Conservation (phyloP, 2,888 invertebrate species). For the Meandrusa payeni region DNA sequence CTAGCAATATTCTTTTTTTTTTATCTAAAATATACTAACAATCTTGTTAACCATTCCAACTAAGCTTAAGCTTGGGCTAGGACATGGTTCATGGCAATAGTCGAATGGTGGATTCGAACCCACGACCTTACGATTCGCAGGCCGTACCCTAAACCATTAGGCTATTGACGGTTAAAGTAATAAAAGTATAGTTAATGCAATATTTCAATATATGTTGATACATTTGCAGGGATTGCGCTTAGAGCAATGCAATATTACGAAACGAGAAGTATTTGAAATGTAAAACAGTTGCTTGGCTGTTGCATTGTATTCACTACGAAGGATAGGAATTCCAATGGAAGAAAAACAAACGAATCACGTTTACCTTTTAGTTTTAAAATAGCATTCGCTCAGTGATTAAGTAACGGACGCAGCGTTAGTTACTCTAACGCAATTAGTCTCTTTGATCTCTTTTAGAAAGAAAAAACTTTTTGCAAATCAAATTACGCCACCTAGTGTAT, state of each 20-base stretch:
- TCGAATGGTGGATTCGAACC: too few relatives aligned
- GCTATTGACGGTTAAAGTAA: too few relatives aligned
- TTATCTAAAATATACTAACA: too few relatives aligned
- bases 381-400: constrained; percentile 7
- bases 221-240: not conserved
- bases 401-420: constrained; percentile 12
- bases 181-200: constrained; percentile 2
- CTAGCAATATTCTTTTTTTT: too few relatives aligned
- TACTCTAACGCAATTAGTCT: constrained; percentile 17
- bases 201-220: constrained; percentile 14
- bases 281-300: constrained; percentile 15
- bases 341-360: constrained; percentile 17
- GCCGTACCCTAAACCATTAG: too few relatives aligned
- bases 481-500: not conserved
- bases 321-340: constrained; percentile 14
- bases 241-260: constrained; percentile 16
- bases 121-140: too few relatives aligned
- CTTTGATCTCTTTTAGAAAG: constrained; percentile 13
- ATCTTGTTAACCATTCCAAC: too few relatives aligned
- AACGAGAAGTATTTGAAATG: constrained; percentile 21
- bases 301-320: constrained; percentile 1
- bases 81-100: too few relatives aligned
- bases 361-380: constrained; percentile 20
- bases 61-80: too few relatives aligned
- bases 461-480: constrained; percentile 1